Evolutionary conservation across 1,140 invertebrate genomes (phyloP).

Genomic region (Temnothorax nylanderi): DNA sequence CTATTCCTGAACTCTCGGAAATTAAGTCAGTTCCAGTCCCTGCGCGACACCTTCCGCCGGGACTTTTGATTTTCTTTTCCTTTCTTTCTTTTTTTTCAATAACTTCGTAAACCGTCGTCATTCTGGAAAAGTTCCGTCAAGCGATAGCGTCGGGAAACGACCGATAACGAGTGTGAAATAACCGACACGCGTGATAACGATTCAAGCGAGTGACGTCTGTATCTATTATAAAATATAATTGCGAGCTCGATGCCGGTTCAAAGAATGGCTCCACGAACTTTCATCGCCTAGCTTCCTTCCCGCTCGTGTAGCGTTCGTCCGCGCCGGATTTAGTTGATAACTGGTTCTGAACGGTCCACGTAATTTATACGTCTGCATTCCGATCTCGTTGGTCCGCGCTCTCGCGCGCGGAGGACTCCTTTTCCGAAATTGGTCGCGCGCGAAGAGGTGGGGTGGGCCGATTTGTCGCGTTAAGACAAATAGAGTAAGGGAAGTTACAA

Average conservation of each 20-base stretch:
- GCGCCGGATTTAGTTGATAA: constrained; percentile 3
- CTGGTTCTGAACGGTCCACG: neutral
- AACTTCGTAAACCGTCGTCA: neutral
- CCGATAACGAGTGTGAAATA: constrained; percentile 37
- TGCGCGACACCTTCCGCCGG: neutral
- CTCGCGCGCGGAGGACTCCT: neutral
- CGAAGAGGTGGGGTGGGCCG: neutral
- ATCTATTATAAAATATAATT: constrained; percentile 28
- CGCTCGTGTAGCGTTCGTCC: neutral
- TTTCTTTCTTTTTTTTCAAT: neutral
- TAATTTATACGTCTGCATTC: constrained; percentile 12
- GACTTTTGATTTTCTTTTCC: too few relatives aligned
- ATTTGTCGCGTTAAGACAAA: neutral
- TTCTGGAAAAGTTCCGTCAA: constrained; percentile 10
- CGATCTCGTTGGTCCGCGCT: neutral
- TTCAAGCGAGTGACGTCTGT: neutral
- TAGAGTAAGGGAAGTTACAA: neutral
- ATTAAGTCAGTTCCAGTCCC: constrained; percentile 27
- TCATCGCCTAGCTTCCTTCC: neutral
- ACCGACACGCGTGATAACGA: constrained; percentile 19
- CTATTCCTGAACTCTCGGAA: constrained; percentile 11
- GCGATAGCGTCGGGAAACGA: constrained; percentile 30
- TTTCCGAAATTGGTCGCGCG: neutral
- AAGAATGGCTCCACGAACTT: neutral
- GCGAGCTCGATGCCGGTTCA: neutral